Percentiles rank a stretch among this genome's conserved stretches.
Evolutionary conservation across 2,113 vertebrate species (phyloP).

Genomic region (Isichthys henryi): DNA sequence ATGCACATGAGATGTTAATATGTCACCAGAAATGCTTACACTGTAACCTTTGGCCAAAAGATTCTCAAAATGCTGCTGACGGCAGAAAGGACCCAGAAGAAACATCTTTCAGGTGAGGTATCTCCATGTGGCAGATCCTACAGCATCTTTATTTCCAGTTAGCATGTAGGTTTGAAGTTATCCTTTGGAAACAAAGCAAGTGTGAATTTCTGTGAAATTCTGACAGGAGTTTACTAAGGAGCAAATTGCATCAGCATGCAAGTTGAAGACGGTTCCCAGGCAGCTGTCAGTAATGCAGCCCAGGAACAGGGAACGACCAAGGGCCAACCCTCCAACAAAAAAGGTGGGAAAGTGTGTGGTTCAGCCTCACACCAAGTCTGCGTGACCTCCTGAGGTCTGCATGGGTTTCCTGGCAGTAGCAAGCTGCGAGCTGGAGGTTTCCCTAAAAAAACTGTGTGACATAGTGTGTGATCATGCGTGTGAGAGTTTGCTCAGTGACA

Average conservation of each 20-base stretch:
- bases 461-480: not conserved
- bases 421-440: not conserved
- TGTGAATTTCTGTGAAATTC: not conserved
- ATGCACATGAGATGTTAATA: conserved; percentile 47
- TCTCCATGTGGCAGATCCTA: not conserved
- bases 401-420: not conserved
- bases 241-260: conserved; percentile 32
- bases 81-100: conserved; percentile 21
- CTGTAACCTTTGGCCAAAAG: conserved; percentile 46
- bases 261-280: conserved; percentile 8
- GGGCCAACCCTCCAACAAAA: conserved; percentile 34
- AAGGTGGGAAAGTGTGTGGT: conserved; percentile 34
- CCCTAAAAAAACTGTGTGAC: not conserved
- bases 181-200: not conserved
- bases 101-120: conserved; percentile 36
- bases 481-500: not conserved
- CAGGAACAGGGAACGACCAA: conserved; percentile 28
- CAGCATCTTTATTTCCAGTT: not conserved
- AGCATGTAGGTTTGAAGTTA: not conserved
- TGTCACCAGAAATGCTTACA: conserved; percentile 40
- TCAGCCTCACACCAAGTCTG: not conserved
- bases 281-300: conserved; percentile 26
- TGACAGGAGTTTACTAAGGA: conserved; percentile 1
- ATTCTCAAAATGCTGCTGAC: conserved; percentile 13
- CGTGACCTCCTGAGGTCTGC: not conserved